phyloP scores from a whole-genome alignment of 2,797 vertebrate species.

The Sparus aurata region DNA sequence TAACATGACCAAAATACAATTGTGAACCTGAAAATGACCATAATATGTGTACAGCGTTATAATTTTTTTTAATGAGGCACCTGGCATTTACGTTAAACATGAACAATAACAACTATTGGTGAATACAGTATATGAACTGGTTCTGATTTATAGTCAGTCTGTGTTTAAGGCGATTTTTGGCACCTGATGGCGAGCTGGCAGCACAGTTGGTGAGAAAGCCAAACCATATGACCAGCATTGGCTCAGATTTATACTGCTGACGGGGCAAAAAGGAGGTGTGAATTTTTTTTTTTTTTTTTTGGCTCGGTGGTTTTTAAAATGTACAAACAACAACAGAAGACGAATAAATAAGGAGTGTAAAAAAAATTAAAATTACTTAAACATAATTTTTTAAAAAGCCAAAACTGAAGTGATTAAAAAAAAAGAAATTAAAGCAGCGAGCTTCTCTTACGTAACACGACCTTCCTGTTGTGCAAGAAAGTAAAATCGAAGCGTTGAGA shows the following conservation, averaged over 20 bases:
- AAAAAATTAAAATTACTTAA: too few species aligned
- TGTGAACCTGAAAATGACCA: too few species aligned
- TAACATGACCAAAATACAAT: too few species aligned
- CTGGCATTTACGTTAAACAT: neutral
- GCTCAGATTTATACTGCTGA: conserved; percentile 48
- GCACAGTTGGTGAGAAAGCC: conserved; percentile 36
- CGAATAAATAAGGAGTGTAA: conserved; percentile 20
- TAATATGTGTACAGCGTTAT: neutral
- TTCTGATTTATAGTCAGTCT: conserved; percentile 33
- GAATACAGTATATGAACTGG: neutral
- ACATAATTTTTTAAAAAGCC: neutral
- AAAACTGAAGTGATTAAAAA: neutral
- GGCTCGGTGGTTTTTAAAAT: neutral
- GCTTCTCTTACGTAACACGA: neutral
- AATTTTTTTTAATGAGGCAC: neutral
- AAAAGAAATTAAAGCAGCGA: neutral
- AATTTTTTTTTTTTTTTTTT: neutral
- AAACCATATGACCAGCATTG: conserved; percentile 43
- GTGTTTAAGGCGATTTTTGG: conserved; percentile 10
- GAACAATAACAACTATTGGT: too few species aligned
- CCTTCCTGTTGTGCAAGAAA: conserved; percentile 24
- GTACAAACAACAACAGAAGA: neutral
- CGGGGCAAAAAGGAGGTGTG: conserved; percentile 27
- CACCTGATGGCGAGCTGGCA: conserved; percentile 26
- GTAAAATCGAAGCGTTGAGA: neutral